These are phyloP conservation scores for Ammodytes marinus DNA, from an alignment of 2,113 vertebrate species.

Conservation along the genomic window DNA sequence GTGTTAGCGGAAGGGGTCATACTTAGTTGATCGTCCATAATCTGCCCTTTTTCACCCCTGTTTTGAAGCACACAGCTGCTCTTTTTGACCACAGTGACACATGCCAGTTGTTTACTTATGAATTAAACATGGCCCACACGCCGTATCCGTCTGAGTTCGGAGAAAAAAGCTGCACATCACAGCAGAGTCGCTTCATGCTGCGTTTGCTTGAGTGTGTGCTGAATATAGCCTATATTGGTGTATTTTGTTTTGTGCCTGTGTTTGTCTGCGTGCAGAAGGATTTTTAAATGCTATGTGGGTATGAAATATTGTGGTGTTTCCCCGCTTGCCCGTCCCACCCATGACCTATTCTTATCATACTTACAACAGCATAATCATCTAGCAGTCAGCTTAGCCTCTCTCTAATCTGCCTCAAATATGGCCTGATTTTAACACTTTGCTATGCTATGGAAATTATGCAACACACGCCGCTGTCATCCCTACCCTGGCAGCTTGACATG, in stretches of 20 bases:
- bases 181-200: slow-evolving; percentile 56
- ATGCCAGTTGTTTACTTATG: slow-evolving; percentile 63
- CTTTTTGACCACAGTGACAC: slow-evolving; percentile 63
- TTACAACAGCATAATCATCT: slow-evolving; percentile 51
- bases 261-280: neutral
- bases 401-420: slow-evolving; percentile 56
- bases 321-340: slow-evolving; percentile 25
- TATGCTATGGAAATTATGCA: slow-evolving; percentile 46
- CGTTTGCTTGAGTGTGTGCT: slow-evolving; percentile 33
- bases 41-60: neutral
- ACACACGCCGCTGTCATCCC: slow-evolving; percentile 14
- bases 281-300: slow-evolving; percentile 41
- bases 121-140: slow-evolving; percentile 69
- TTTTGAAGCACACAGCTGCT: slow-evolving; percentile 48
- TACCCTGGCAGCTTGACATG: neutral
- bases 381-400: slow-evolving; percentile 37
- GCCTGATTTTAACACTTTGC: slow-evolving; percentile 34
- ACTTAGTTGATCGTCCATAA: slow-evolving; percentile 15
- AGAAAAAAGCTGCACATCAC: slow-evolving; percentile 35
- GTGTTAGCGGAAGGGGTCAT: slow-evolving; percentile 16
- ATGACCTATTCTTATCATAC: slow-evolving; percentile 56
- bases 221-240: slow-evolving; percentile 24
- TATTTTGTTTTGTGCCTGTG: slow-evolving; percentile 16
- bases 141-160: slow-evolving; percentile 48
- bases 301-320: slow-evolving; percentile 55